A percentile compares a stretch with the other conserved stretches of the same genome.
Evolutionary conservation across 2,888 invertebrate species (phyloP).

Genomic region (Elegia similella): DNA sequence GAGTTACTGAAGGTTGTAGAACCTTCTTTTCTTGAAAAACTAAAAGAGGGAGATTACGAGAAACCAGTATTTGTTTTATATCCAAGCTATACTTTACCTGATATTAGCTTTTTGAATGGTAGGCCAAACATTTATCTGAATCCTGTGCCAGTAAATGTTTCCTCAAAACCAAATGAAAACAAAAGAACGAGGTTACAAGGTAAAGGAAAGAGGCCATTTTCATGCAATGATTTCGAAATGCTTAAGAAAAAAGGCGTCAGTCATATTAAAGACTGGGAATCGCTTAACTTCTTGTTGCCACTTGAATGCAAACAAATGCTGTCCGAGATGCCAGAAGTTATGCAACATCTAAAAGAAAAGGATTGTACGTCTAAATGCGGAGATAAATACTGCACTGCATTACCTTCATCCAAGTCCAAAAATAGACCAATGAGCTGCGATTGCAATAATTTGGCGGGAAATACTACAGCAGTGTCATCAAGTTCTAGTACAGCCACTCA

Average conservation of each 20-base stretch:
- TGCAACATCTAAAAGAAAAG: constrained; percentile 83
- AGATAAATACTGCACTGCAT: constrained; percentile 68
- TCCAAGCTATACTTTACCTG: constrained; percentile 94
- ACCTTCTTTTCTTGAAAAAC: constrained; percentile 86
- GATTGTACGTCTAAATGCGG: constrained; percentile 57
- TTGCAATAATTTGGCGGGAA: constrained; percentile 77
- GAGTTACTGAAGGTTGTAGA: constrained; percentile 84
- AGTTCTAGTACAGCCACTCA: constrained; percentile 88
- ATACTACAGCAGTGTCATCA: constrained; percentile 82
- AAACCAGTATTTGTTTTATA: constrained; percentile 94
- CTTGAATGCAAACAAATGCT: constrained; percentile 90
- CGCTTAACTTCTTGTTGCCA: constrained; percentile 93
- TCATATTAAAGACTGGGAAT: constrained; percentile 97
- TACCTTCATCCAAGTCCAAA: constrained; percentile 76
- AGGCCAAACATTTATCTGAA: constrained; percentile 86
- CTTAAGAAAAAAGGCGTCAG: constrained; percentile 90
- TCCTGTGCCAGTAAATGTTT: constrained; percentile 83
- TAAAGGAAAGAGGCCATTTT: constrained; percentile 85
- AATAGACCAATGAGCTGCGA: constrained; percentile 83
- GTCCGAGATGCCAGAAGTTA: constrained; percentile 89
- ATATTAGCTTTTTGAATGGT: constrained; percentile 89
- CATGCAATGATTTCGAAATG: constrained; percentile 91
- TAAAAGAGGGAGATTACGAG: constrained; percentile 84
- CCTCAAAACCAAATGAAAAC: constrained; percentile 61
- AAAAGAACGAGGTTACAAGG: constrained; percentile 61